Percentiles rank a stretch among this genome's conserved stretches.
Evolutionary conservation across 2,113 vertebrate species (phyloP).

Genomic region (Leptodactylus fuscus): DNA sequence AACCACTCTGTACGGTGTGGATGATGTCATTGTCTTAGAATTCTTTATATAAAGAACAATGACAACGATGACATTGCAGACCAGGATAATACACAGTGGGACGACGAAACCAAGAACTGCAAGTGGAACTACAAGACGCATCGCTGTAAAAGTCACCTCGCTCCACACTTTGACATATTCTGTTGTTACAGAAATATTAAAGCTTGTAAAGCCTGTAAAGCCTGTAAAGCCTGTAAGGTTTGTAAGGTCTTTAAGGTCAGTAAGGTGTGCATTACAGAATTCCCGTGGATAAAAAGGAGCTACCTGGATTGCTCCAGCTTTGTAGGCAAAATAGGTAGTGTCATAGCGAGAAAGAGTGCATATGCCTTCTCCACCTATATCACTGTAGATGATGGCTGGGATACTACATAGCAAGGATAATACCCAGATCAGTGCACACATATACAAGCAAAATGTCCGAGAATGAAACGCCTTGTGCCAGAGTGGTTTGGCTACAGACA

Average conservation of each 20-base stretch:
- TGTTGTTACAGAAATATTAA: background rate
- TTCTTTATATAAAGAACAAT: background rate
- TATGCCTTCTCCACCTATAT: background rate
- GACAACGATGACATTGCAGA: conserved; percentile 13
- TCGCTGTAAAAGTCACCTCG: background rate
- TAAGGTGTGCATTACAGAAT: too few species aligned
- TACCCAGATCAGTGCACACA: conserved; percentile 1
- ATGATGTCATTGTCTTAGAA: background rate
- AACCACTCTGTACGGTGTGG: background rate
- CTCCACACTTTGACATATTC: background rate
- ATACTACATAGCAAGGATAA: background rate
- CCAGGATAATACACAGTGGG: conserved; percentile 6
- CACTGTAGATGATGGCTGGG: background rate
- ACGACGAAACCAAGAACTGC: background rate
- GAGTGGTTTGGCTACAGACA: conserved; percentile 23
- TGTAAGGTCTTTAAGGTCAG: too few species aligned
- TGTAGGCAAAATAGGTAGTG: background rate
- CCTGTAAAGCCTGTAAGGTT: too few species aligned
- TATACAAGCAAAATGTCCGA: background rate
- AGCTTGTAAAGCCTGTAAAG: too few species aligned
- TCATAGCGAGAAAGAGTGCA: background rate
- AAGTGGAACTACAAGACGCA: background rate
- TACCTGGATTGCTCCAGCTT: background rate
- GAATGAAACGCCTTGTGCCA: conserved; percentile 2
- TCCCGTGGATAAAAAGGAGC: background rate